These are phyloP conservation scores for Paralichthys olivaceus DNA, from an alignment of 2,113 vertebrate genomes.

Conservation along the genomic window DNA sequence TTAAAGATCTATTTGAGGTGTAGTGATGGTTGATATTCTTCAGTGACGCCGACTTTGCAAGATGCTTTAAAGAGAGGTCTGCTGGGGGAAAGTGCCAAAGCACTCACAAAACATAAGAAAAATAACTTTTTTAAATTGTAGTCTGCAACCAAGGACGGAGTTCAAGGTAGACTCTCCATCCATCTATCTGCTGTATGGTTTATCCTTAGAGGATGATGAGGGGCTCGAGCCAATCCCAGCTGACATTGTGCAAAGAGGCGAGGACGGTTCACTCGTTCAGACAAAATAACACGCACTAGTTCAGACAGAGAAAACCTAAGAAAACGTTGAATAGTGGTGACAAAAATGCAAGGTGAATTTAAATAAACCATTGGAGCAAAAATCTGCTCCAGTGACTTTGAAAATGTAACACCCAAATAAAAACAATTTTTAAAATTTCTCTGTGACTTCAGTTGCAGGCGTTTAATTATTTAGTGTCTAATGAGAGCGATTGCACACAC, in stretches of 20 bases:
- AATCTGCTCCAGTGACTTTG: too few relatives aligned
- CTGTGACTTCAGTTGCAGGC: too few relatives aligned
- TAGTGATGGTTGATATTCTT: not conserved
- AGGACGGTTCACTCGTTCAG: too few relatives aligned
- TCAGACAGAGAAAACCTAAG: too few relatives aligned
- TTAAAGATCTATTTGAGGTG: not conserved
- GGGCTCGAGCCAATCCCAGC: not conserved
- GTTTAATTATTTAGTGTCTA: conserved; percentile 5
- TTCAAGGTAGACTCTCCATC: not conserved
- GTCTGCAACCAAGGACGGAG: not conserved
- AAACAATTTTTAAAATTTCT: too few relatives aligned
- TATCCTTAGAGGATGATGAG: not conserved
- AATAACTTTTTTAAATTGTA: not conserved
- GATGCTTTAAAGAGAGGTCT: not conserved
- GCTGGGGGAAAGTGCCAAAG: not conserved
- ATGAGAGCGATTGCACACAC: not conserved
- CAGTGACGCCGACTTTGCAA: not conserved
- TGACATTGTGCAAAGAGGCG: not conserved
- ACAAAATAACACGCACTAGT: too few relatives aligned
- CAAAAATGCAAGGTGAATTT: too few relatives aligned
- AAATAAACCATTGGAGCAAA: too few relatives aligned
- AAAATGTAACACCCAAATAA: too few relatives aligned
- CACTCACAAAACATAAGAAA: too few relatives aligned
- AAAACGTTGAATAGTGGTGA: too few relatives aligned
- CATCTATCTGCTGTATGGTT: not conserved